Percentiles rank a stretch among this genome's conserved stretches.
Conservation (phyloP, 2,797 vertebrate genomes). For the Rhabdophis nuchalis region DNA sequence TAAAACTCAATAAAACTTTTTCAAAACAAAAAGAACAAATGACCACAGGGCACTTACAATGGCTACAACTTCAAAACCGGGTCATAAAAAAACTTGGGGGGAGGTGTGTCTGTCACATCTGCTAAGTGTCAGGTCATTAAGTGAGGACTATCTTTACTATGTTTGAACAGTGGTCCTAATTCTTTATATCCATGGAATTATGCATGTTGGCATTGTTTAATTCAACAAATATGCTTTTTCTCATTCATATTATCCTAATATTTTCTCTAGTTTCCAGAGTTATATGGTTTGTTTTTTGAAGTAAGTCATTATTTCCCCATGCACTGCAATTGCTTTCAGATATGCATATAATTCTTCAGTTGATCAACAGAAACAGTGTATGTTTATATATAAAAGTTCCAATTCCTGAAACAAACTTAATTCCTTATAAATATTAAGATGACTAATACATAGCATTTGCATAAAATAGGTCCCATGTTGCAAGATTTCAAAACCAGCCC, state of each 20-base stretch:
- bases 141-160: not conserved
- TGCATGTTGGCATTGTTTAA: not conserved
- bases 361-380: not conserved
- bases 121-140: not conserved
- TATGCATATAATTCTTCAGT: not conserved
- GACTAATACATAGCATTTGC: conserved; percentile 19
- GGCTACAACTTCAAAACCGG: not conserved
- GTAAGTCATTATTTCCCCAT: not conserved
- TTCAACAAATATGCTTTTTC: not conserved
- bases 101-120: not conserved
- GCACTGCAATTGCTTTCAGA: not conserved
- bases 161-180: not conserved
- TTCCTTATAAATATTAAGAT: conserved; percentile 21
- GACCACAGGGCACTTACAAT: not conserved
- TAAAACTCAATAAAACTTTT: no score
- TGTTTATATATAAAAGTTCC: conserved; percentile 1
- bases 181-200: not conserved
- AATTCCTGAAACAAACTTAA: conserved; percentile 16
- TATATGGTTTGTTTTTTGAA: not conserved
- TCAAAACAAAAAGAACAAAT: no score
- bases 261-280: not conserved
- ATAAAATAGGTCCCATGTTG: conserved; percentile 15
- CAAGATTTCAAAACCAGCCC: not conserved
- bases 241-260: not conserved
- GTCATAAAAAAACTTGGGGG: not conserved